Conservation (phyloP, 1,140 invertebrate species). For the Samia ricini region DNA sequence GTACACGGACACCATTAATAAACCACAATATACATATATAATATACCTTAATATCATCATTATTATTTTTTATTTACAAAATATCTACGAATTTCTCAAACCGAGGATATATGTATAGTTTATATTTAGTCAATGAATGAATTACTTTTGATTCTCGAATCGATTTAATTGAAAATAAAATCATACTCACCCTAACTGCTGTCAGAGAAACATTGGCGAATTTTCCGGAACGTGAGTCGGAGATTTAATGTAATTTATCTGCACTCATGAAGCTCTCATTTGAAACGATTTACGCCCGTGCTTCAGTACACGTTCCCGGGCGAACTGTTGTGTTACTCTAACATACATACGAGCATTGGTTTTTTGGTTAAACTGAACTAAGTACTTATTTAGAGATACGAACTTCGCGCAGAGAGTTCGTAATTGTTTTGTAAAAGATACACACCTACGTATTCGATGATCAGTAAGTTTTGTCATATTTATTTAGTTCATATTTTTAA, state of each 20-base stretch:
- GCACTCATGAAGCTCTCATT: slow-evolving; percentile 46
- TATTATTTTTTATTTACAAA: too few relatives aligned
- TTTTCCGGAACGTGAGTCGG: slow-evolving; percentile 45
- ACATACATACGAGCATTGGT: background rate
- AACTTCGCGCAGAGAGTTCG: background rate
- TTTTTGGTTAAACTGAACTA: too few relatives aligned
- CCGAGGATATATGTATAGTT: too few relatives aligned
- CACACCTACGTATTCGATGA: too few relatives aligned
- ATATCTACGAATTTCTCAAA: too few relatives aligned
- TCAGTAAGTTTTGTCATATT: too few relatives aligned
- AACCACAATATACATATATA: too few relatives aligned
- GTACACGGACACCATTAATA: too few relatives aligned
- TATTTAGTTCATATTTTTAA: too few relatives aligned
- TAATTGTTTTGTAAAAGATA: background rate
- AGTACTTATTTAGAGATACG: background rate
- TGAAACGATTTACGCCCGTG: slow-evolving; percentile 45
- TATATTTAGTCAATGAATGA: too few relatives aligned
- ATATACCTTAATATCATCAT: too few relatives aligned
- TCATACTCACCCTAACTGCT: background rate
- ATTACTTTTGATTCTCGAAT: too few relatives aligned
- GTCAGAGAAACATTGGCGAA: slow-evolving; percentile 32
- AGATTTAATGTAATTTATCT: slow-evolving; percentile 58
- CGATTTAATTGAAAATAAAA: background rate
- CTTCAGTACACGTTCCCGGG: slow-evolving; percentile 18
- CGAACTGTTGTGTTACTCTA: background rate